Evolutionary conservation across 2,888 invertebrate species (phyloP).

Genomic region (Hydroisotoma schaefferi): DNA sequence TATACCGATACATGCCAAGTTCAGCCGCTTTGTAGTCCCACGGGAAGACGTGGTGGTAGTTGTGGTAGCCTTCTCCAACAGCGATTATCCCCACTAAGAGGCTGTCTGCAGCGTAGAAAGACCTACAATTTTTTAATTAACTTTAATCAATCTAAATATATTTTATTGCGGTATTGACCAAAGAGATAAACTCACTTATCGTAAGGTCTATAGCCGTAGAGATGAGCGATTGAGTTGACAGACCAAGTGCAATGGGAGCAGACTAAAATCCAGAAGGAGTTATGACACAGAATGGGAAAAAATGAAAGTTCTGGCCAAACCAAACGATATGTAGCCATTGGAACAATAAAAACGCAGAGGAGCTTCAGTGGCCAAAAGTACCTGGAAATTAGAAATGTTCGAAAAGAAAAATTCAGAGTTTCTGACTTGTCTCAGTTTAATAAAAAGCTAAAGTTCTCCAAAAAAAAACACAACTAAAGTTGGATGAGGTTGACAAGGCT

Average conservation of each 20-base stretch:
- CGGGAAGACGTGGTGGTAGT: constrained; percentile 89
- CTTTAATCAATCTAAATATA: too few relatives aligned
- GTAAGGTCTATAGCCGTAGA: constrained; percentile 52
- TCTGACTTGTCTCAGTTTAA: too few relatives aligned
- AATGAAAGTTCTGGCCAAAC: neutral
- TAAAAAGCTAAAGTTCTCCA: too few relatives aligned
- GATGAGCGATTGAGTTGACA: constrained; percentile 10
- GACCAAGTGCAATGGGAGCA: neutral
- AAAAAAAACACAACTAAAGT: too few relatives aligned
- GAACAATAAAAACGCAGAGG: neutral
- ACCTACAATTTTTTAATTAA: too few relatives aligned
- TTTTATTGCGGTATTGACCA: too few relatives aligned
- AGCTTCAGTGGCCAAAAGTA: neutral
- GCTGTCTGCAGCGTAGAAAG: constrained; percentile 6
- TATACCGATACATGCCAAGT: constrained; percentile 61
- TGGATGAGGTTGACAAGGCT: too few relatives aligned
- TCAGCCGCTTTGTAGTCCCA: constrained; percentile 92
- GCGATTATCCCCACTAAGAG: neutral
- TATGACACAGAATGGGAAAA: neutral
- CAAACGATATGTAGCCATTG: neutral
- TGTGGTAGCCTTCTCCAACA: constrained; percentile 71
- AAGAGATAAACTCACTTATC: constrained; percentile 47
- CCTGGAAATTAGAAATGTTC: too few relatives aligned
- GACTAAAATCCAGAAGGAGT: neutral
- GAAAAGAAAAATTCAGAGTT: too few relatives aligned